Conservation (phyloP, 2,888 invertebrate genomes). For the Drosophila anceps region DNA sequence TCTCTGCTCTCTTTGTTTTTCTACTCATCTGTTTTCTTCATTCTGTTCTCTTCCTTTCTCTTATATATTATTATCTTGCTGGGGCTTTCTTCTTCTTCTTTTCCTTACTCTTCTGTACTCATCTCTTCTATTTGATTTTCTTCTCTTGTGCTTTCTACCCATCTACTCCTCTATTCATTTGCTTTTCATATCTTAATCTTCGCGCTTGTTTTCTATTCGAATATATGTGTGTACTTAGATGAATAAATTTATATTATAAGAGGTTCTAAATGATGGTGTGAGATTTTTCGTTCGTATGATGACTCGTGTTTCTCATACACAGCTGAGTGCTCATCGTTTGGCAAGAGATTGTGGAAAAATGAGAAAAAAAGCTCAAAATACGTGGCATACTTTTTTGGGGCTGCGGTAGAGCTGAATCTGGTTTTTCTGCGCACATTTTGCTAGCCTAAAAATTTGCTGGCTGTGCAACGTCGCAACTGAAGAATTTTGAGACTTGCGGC, state of each 20-base stretch:
- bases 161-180: too few relatives aligned
- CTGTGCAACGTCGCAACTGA: conserved; percentile 40
- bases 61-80: too few relatives aligned
- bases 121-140: too few relatives aligned
- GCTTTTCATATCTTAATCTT: too few relatives aligned
- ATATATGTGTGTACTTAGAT: background rate
- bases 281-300: background rate
- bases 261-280: background rate
- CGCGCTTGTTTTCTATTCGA: too few relatives aligned
- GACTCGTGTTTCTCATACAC: background rate
- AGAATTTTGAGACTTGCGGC: conserved; percentile 77
- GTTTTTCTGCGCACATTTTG: conserved; percentile 12
- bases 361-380: conserved; percentile 58
- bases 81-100: too few relatives aligned
- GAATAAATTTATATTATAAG: background rate
- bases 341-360: conserved; percentile 29
- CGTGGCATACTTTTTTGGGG: conserved; percentile 66
- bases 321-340: background rate
- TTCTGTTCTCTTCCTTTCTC: too few relatives aligned
- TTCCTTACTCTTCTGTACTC: too few relatives aligned
- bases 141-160: too few relatives aligned
- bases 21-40: too few relatives aligned
- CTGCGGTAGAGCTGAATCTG: conserved; percentile 38
- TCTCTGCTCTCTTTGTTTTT: too few relatives aligned
- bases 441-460: conserved; percentile 40